Evolutionary conservation across 23 tunicate genomes (phyloP), one percentile per base, ranked within the genome.

Genomic region (Oikopleura dioica): DNA sequence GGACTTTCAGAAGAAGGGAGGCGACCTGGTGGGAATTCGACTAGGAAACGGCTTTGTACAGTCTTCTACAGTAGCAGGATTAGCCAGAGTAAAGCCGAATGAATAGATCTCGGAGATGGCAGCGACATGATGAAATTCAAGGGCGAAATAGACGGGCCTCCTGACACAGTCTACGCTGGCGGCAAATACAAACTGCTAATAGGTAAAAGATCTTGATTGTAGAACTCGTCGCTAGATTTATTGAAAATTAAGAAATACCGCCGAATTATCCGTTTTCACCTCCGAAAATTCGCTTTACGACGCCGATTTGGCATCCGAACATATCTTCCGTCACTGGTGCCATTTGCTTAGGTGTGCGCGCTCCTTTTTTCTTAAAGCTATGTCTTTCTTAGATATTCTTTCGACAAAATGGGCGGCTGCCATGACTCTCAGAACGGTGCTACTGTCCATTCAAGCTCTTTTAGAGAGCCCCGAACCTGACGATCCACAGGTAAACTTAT

Each of bases 391-490:
- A 75, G 92, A 91, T 76, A 91, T 91, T 38, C 76, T 91, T 4
- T 82, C 86, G 76, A 86, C 86, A 77, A 86, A 91, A 76, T 91
- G 97, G 97, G 97, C 97, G 30, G 97, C 92, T 0, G 97, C 97
- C 0, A 77, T 91, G 35, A 91, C 97, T 26, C 78, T 91, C 37
- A 82, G 92, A 36, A 91, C 92, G 38, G 92, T 91, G 36, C 76
- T 91, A 75, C 72, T 91, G 34, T 91, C 97, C 0, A 68, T 91
- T 28, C 92, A 85, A 91, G 97, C 97, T 0, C 58, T 91, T 29
- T 36, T 91, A 1, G 84, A 88, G 29, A 86, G 83, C 37, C 84
- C 97, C 1, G 97, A 85, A 75, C 92, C 97, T 4, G 96, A 84
- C 44, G 95, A 87, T 38, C 95, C 95, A 50, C 95, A 87, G 59